These are phyloP conservation scores for Xiphophorus maculatus DNA, from an alignment of 2,113 vertebrate genomes.

Conservation along the genomic window DNA sequence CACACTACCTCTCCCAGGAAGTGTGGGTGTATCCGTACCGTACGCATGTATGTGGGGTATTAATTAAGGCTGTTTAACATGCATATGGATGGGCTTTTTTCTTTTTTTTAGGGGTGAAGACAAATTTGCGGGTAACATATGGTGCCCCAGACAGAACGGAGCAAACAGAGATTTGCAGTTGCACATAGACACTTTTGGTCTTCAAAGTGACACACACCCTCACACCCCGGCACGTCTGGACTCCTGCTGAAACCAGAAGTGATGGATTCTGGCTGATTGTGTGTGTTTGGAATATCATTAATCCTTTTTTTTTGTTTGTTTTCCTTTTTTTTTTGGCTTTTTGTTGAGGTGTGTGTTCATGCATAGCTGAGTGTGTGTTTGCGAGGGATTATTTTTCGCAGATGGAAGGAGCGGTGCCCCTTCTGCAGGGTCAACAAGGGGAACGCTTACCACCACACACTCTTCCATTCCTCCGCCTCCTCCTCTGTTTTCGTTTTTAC, in stretches of 20 bases:
- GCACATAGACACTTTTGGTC: constrained; percentile 38
- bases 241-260: constrained; percentile 42
- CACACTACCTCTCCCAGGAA: constrained; percentile 57
- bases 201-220: constrained; percentile 47
- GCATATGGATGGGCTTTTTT: constrained; percentile 46
- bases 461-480: constrained; percentile 33
- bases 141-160: constrained; percentile 68
- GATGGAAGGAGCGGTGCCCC: constrained; percentile 63
- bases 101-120: constrained; percentile 65
- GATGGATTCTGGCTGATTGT: constrained; percentile 61
- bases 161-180: background rate
- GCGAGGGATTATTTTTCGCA: constrained; percentile 62
- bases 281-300: constrained; percentile 66
- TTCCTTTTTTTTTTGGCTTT: constrained; percentile 9
- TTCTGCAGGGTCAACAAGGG: constrained; percentile 61
- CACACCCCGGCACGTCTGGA: constrained; percentile 19
- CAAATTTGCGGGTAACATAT: constrained; percentile 71
- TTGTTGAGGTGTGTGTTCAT: constrained; percentile 53
- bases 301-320: constrained; percentile 18
- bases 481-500: constrained; percentile 15
- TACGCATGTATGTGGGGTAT: constrained; percentile 46
- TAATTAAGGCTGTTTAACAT: constrained; percentile 73
- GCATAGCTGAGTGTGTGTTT: constrained; percentile 29
- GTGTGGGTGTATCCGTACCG: constrained; percentile 52
- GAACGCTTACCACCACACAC: constrained; percentile 68